A percentile compares a stretch with the other conserved stretches of the same genome.
Conservation (phyloP, 1,140 invertebrate genomes). For the Portunus trituberculatus region DNA sequence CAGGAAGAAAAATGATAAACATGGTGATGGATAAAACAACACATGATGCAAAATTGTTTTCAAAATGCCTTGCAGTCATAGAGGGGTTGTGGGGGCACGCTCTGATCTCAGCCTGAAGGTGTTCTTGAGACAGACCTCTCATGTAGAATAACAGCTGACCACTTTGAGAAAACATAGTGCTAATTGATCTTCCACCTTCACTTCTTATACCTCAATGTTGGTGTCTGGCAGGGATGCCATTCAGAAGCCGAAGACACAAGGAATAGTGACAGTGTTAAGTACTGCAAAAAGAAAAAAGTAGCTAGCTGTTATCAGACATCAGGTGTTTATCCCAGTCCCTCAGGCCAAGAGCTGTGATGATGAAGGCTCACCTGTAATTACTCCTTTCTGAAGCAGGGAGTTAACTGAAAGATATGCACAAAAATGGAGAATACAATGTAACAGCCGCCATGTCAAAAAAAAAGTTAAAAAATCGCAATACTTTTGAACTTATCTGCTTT, state of each 20-base stretch:
- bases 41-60: conserved; percentile 15
- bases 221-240: background rate
- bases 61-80: background rate
- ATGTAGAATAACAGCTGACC: background rate
- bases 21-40: background rate
- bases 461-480: conserved; percentile 35
- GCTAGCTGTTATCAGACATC: background rate
- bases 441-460: conserved; percentile 44
- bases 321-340: background rate
- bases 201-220: background rate
- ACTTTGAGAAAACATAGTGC: background rate
- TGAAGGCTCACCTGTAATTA: conserved; percentile 71
- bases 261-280: too few species aligned
- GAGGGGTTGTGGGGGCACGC: background rate
- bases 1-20: background rate
- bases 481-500: conserved; percentile 27
- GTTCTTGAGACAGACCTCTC: background rate
- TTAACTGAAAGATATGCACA: conserved; percentile 74
- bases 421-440: conserved; percentile 72
- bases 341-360: background rate
- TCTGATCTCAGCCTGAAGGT: background rate
- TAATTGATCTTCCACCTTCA: background rate
- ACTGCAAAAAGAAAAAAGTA: background rate
- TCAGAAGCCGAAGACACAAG: too few species aligned
- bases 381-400: conserved; percentile 75